phyloP scores from a whole-genome alignment of 2,888 invertebrate genomes.

The Choreutis nemorana region DNA sequence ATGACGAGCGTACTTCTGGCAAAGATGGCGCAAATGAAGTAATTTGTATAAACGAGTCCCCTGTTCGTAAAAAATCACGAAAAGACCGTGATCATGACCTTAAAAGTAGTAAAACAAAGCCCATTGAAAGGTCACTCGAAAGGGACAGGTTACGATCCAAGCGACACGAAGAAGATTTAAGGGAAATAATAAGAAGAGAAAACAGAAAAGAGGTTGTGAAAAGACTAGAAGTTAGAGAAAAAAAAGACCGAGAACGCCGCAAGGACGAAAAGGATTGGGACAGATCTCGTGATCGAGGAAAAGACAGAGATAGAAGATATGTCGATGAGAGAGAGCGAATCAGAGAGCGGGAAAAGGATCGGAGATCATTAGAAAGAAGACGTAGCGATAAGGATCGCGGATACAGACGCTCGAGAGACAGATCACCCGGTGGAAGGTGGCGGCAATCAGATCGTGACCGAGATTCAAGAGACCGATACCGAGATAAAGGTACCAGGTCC shows the following conservation, averaged over 20 bases:
- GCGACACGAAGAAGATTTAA: constrained; percentile 48
- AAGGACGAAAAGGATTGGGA: constrained; percentile 27
- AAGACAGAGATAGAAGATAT: constrained; percentile 18
- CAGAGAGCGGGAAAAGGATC: constrained; percentile 17
- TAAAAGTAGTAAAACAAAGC: constrained; percentile 39
- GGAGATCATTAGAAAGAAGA: no score
- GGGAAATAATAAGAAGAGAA: constrained; percentile 38
- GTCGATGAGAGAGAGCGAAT: constrained; percentile 25
- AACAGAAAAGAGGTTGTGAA: constrained; percentile 32
- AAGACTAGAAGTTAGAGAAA: constrained; percentile 42
- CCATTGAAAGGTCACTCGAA: constrained; percentile 27
- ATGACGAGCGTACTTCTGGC: constrained; percentile 40
- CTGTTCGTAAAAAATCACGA: constrained; percentile 42
- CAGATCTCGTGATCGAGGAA: constrained; percentile 12
- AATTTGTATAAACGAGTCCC: constrained; percentile 69
- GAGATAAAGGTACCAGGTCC: no score
- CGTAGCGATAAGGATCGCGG: no score
- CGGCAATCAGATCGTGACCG: no score
- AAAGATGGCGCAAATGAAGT: constrained; percentile 26
- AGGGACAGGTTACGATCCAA: constrained; percentile 27
- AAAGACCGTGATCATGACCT: constrained; percentile 27
- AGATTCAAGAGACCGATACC: no score
- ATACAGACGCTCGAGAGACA: no score
- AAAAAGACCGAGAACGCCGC: constrained; percentile 29
- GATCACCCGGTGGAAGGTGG: no score